Conservation (phyloP, 2,113 vertebrate species). For the Orycteropus afer region DNA sequence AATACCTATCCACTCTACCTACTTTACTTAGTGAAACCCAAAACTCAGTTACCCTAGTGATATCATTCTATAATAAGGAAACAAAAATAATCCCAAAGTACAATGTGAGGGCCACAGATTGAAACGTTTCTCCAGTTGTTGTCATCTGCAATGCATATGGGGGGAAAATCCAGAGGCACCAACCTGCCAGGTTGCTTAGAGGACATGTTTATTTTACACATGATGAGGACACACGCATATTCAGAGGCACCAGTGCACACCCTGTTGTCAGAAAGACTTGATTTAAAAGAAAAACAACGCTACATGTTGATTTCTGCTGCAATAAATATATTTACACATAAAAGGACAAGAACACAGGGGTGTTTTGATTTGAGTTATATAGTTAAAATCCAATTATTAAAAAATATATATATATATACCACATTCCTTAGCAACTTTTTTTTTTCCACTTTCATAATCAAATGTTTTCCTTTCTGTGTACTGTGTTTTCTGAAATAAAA, state of each 20-base stretch:
- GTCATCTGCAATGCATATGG: background rate
- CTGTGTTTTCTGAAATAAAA: conserved; percentile 22
- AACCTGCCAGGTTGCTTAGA: background rate
- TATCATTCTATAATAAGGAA: background rate
- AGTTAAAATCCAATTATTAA: conserved; percentile 65
- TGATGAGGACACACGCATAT: background rate
- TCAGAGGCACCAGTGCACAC: background rate
- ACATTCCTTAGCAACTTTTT: conserved; percentile 11
- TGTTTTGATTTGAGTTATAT: conserved; percentile 48
- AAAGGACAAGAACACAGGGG: conserved; percentile 53
- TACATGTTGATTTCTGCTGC: conserved; percentile 26
- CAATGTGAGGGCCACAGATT: background rate
- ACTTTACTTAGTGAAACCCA: background rate
- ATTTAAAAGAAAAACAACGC: conserved; percentile 52
- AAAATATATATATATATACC: conserved; percentile 43
- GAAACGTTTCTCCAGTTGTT: background rate
- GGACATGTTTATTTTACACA: background rate
- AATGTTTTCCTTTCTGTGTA: background rate
- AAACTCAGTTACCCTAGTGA: background rate
- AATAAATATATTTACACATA: conserved; percentile 64
- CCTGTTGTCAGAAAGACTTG: conserved; percentile 41
- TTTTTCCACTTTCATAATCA: background rate
- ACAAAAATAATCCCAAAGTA: background rate
- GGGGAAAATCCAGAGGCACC: background rate
- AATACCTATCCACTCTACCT: background rate